Base-by-base conservation (phyloP, 2,113 vertebrate species). In the Phodopus roborovskii region DNA sequence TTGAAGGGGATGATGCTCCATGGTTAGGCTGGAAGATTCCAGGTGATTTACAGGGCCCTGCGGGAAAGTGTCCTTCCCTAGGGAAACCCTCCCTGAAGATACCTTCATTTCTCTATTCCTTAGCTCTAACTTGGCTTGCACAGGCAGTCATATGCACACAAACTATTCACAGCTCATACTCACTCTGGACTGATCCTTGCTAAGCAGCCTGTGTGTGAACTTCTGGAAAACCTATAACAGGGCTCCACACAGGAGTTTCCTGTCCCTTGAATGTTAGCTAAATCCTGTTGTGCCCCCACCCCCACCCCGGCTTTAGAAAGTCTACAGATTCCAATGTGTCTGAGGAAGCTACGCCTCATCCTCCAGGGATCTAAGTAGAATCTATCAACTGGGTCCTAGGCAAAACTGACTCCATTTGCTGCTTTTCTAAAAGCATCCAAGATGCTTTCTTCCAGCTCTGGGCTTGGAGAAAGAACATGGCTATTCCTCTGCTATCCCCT, bases 1-100 rank as follows among this genome's bases (percentile, higher is more conserved):
- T 1, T 1, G 3, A 0, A 1, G 1, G 0, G 3, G 17, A 74
- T 6, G 10, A 39, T 12, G 0, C 42, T 16, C 16, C 11, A 0
- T 0, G 12, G 42, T 26, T 30, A 11, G 7, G 10, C 1, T 7
- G 66, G 45, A 15, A 12, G 2, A 11, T 13, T 16, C 30, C 6
- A 9, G 7, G 30, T 33, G 1, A 20, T 3, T 0, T 13, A 2
- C 0, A 1, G 24, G 0, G 1, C 24, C 30, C 68, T 50, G 0
- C 3, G 70, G n/a, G 33, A 64, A 62, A 42, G 89, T 12, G 4
- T 12, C 26, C 71, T 20, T 17, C 50, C 42, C 2, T 0, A 0
- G 28, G 39, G 56, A 2, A 30, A 58, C 1, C 48, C 20, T 1
- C 2, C 30, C 36, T 12, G 39, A 53, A 71, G 11, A 3, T 1